Percentiles rank a stretch among this genome's conserved stretches.
These are phyloP conservation scores for Neodon shergylaensis DNA, from an alignment of 2,113 vertebrate genomes.

Conservation along the genomic window DNA sequence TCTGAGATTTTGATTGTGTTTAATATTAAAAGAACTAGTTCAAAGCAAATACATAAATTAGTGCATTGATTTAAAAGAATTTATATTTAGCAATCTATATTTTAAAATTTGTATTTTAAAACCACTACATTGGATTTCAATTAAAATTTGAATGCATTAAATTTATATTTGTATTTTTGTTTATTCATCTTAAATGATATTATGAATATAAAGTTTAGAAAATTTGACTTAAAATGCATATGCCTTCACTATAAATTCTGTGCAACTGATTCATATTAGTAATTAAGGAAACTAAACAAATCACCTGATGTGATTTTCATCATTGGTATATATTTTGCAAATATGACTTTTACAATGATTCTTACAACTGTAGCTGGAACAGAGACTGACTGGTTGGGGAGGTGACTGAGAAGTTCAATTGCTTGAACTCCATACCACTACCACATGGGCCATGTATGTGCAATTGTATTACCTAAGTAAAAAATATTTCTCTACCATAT, in stretches of 20 bases:
- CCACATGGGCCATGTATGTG: neutral
- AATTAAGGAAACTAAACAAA: neutral
- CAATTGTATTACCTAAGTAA: neutral
- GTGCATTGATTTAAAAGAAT: neutral
- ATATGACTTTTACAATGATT: neutral
- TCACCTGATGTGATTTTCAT: neutral
- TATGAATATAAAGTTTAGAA: neutral
- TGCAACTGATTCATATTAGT: neutral
- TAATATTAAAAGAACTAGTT: neutral
- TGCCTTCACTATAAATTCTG: neutral
- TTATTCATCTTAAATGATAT: neutral
- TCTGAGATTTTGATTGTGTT: neutral
- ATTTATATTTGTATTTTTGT: neutral
- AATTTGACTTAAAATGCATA: neutral
- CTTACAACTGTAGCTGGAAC: neutral
- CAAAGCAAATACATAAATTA: neutral
- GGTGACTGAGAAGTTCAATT: neutral
- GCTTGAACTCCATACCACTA: neutral
- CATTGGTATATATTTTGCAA: neutral
- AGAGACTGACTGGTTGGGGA: neutral
- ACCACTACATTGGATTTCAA: neutral
- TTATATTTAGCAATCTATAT: neutral
- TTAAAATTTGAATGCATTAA: neutral
- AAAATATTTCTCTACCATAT: neutral
- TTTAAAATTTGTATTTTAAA: neutral